phyloP scores from a whole-genome alignment of 2,113 vertebrate genomes.

The Corynorhinus townsendii region DNA sequence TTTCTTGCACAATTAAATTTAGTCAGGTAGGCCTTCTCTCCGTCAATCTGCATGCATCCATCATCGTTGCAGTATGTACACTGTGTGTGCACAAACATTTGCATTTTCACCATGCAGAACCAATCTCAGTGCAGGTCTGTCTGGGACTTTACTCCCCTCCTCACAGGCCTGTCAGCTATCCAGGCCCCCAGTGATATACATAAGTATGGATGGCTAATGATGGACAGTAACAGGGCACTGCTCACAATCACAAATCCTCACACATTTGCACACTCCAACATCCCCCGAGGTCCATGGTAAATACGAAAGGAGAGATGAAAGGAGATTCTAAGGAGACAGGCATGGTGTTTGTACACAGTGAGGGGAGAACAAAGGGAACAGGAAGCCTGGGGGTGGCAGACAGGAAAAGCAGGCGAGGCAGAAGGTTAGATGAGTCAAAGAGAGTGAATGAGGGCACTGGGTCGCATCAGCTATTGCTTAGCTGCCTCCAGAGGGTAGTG shows the following conservation, averaged over 20 bases:
- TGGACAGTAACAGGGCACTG: not conserved
- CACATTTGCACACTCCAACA: not conserved
- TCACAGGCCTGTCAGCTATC: not conserved
- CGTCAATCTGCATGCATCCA: not conserved
- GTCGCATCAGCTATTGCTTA: not conserved
- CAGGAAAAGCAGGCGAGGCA: not conserved
- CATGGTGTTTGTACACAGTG: not conserved
- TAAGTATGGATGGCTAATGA: not conserved
- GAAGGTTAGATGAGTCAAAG: slow-evolving; percentile 41
- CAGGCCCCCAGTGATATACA: not conserved
- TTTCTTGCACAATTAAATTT: not conserved
- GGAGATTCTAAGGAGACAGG: slow-evolving; percentile 9
- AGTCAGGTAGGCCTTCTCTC: not conserved
- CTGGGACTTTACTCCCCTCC: not conserved
- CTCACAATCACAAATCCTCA: not conserved
- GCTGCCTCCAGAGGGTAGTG: not conserved
- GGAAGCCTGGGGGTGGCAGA: slow-evolving; percentile 13
- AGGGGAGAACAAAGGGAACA: slow-evolving; percentile 55
- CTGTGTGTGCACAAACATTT: not conserved
- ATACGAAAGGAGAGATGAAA: not conserved
- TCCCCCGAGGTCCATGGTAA: not conserved
- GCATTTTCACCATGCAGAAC: not conserved
- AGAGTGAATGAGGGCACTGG: slow-evolving; percentile 63
- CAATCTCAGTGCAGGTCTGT: not conserved
- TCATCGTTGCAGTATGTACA: not conserved